Conservation (phyloP, 2,797 vertebrate genomes). For the Lepilemur ruficaudatus region DNA sequence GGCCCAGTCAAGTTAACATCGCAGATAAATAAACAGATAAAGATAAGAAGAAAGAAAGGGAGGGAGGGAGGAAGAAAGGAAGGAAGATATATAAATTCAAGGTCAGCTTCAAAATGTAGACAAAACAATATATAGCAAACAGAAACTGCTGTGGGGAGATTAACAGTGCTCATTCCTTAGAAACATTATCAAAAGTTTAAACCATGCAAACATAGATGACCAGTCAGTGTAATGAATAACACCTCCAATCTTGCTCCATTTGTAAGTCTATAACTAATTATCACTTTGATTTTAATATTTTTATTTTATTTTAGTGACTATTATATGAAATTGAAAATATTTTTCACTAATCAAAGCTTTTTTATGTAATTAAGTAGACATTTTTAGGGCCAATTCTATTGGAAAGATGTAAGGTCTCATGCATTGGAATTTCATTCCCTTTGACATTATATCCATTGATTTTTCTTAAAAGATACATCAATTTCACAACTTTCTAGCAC, state of each 20-base stretch:
- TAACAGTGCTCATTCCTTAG: background rate
- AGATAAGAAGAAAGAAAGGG: background rate
- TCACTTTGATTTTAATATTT: conserved; percentile 46
- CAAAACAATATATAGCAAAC: background rate
- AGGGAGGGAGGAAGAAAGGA: background rate
- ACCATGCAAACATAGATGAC: background rate
- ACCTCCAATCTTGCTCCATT: background rate
- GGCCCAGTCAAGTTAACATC: background rate
- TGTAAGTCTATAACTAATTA: background rate
- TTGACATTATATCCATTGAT: conserved; percentile 70
- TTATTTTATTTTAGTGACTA: conserved; percentile 18
- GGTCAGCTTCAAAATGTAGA: background rate
- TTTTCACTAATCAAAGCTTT: conserved; percentile 41
- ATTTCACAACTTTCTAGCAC: conserved; percentile 57
- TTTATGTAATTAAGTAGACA: conserved; percentile 41
- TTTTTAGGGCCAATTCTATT: conserved; percentile 29
- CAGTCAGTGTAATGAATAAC: background rate
- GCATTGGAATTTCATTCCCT: conserved; percentile 62
- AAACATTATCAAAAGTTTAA: background rate
- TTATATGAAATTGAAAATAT: conserved; percentile 12
- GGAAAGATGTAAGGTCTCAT: conserved; percentile 58
- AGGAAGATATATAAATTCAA: background rate
- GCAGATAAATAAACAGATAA: background rate
- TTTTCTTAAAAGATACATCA: conserved; percentile 65
- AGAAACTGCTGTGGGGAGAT: background rate